These are phyloP conservation scores for Egretta garzetta DNA, from an alignment of 2,113 vertebrate species.

Conservation along the genomic window DNA sequence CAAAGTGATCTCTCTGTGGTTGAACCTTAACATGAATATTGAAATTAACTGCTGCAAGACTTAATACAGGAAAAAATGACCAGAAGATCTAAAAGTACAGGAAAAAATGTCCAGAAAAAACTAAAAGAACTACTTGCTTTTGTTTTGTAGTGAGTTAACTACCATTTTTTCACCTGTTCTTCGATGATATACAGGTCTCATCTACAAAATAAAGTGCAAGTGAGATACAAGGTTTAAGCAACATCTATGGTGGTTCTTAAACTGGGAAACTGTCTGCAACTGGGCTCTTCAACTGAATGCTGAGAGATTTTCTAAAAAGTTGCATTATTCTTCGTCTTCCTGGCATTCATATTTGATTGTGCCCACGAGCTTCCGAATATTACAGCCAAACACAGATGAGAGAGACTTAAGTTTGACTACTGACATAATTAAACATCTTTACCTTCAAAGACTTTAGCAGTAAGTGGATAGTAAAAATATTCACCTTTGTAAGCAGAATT, in stretches of 20 bases:
- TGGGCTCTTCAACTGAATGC: background rate
- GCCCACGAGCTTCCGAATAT: background rate
- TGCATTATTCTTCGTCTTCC: background rate
- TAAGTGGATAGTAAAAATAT: background rate
- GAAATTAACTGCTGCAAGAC: conserved; percentile 35
- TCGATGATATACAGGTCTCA: background rate
- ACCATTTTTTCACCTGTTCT: background rate
- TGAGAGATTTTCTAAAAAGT: background rate
- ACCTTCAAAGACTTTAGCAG: background rate
- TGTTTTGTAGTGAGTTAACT: background rate
- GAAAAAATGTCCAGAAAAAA: background rate
- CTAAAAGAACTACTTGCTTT: background rate
- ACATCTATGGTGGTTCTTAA: background rate
- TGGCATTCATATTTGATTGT: background rate
- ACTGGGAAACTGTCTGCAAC: background rate
- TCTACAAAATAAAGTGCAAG: background rate
- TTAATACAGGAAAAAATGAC: background rate
- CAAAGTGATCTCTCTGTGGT: conserved; percentile 15
- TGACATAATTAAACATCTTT: background rate
- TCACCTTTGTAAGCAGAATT: background rate
- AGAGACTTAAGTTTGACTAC: background rate
- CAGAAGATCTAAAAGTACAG: background rate
- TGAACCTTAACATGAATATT: conserved; percentile 52
- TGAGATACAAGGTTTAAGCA: background rate
- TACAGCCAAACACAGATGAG: background rate